Percentiles rank a stretch among this genome's conserved stretches.
Evolutionary conservation across 2,888 invertebrate species (phyloP).

Genomic region (Bhutanitis thaidina): DNA sequence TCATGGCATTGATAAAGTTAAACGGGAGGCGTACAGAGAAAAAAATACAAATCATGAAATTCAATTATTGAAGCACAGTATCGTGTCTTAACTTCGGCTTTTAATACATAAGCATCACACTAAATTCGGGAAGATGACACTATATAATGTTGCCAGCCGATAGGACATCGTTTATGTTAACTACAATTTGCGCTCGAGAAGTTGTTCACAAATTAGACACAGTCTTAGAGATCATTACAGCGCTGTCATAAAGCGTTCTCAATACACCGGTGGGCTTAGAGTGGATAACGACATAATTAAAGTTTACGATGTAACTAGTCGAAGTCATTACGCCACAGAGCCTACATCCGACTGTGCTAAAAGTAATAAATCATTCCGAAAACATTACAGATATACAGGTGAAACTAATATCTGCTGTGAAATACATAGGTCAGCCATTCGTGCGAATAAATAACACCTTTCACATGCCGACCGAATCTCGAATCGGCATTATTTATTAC

Average conservation of each 20-base stretch:
- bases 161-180: too few relatives aligned
- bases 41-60: too few relatives aligned
- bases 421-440: constrained; percentile 26
- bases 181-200: neutral
- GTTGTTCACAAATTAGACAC: constrained; percentile 8
- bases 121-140: too few relatives aligned
- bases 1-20: too few relatives aligned
- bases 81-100: too few relatives aligned
- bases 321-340: constrained; percentile 16
- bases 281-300: constrained; percentile 20
- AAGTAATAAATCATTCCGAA: constrained; percentile 18
- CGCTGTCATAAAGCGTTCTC: constrained; percentile 19
- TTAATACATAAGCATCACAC: too few relatives aligned
- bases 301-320: constrained; percentile 17
- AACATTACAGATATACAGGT: constrained; percentile 9
- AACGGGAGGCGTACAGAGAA: too few relatives aligned
- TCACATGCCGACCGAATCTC: constrained; percentile 29
- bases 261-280: constrained; percentile 18
- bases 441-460: constrained; percentile 31
- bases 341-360: constrained; percentile 3
- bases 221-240: constrained; percentile 17
- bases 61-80: too few relatives aligned
- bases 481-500: constrained; percentile 29
- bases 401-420: constrained; percentile 11
- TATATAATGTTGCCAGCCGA: too few relatives aligned